These are phyloP conservation scores for Schizotus pectinicornis DNA, from an alignment of 2,888 invertebrate genomes.

Conservation along the genomic window DNA sequence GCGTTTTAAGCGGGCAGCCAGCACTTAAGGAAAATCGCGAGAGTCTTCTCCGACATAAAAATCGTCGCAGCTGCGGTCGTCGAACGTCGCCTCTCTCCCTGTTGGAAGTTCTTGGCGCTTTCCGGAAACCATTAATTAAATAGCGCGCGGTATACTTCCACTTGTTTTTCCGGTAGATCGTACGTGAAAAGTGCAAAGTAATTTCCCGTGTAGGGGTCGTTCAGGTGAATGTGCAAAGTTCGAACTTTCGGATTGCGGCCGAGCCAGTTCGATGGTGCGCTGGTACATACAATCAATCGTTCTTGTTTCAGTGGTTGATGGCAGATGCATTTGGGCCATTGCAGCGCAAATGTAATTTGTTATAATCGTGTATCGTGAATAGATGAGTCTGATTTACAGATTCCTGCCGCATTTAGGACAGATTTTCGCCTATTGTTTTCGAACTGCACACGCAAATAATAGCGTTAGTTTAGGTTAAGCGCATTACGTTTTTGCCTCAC, in stretches of 20 bases:
- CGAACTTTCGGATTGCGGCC: constrained; percentile 17
- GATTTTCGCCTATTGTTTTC: constrained; percentile 29
- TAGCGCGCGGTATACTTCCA: too few relatives aligned
- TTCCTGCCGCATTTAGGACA: constrained; percentile 22
- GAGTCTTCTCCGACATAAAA: not conserved
- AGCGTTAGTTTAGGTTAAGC: too few relatives aligned
- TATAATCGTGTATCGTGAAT: constrained; percentile 31
- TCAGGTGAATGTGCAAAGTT: constrained; percentile 12
- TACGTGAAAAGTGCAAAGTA: constrained; percentile 32
- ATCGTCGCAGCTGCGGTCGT: not conserved
- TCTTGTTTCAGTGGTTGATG: constrained; percentile 34
- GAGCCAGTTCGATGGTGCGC: constrained; percentile 1
- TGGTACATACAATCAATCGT: constrained; percentile 27
- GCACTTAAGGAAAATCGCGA: constrained; percentile 26
- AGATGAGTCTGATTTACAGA: constrained; percentile 27
- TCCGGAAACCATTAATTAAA: not conserved
- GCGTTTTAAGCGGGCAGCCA: constrained; percentile 28
- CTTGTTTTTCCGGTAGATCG: constrained; percentile 1
- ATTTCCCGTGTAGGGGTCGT: constrained; percentile 29
- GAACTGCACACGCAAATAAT: too few relatives aligned
- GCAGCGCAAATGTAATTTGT: constrained; percentile 19
- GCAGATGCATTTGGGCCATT: constrained; percentile 30
- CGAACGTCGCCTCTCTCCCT: not conserved
- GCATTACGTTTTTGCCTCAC: too few relatives aligned
- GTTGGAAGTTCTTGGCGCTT: too few relatives aligned